phyloP scores from a whole-genome alignment of 2,888 invertebrate genomes.

The Athripsodes cinereus region DNA sequence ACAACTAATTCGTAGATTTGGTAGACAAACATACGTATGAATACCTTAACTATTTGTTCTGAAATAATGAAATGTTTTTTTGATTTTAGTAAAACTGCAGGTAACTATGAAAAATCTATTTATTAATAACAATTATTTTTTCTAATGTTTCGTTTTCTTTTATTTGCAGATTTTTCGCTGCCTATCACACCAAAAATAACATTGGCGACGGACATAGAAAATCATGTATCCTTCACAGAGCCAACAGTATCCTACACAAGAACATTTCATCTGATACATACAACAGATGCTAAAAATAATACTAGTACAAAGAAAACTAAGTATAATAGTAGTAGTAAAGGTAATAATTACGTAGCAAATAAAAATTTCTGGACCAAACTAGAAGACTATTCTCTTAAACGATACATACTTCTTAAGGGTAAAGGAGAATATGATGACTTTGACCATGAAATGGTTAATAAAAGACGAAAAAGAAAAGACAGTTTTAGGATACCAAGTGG shows the following conservation, averaged over 20 bases:
- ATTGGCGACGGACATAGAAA: neutral
- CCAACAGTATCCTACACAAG: neutral
- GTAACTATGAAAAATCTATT: too few relatives aligned
- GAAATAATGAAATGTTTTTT: too few relatives aligned
- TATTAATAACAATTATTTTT: too few relatives aligned
- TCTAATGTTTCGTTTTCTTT: too few relatives aligned
- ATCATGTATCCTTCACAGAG: neutral
- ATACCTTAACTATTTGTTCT: too few relatives aligned
- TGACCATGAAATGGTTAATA: constrained; percentile 4
- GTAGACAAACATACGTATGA: too few relatives aligned
- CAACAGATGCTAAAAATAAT: neutral
- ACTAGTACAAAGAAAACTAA: neutral
- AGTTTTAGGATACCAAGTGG: constrained; percentile 11
- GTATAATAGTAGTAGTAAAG: neutral
- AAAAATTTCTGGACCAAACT: constrained; percentile 18
- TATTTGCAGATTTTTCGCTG: constrained; percentile 17
- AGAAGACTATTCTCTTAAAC: constrained; percentile 14
- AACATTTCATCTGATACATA: neutral
- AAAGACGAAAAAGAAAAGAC: constrained; percentile 13
- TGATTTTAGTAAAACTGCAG: too few relatives aligned
- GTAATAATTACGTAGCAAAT: neutral
- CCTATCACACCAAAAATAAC: constrained; percentile 4
- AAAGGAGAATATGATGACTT: constrained; percentile 5
- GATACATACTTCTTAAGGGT: constrained; percentile 10
- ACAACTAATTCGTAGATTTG: too few relatives aligned